Evolutionary conservation across 2,113 vertebrate species (phyloP), one percentile per base, ranked within the genome.

Genomic region (Apaloderma vittatum): DNA sequence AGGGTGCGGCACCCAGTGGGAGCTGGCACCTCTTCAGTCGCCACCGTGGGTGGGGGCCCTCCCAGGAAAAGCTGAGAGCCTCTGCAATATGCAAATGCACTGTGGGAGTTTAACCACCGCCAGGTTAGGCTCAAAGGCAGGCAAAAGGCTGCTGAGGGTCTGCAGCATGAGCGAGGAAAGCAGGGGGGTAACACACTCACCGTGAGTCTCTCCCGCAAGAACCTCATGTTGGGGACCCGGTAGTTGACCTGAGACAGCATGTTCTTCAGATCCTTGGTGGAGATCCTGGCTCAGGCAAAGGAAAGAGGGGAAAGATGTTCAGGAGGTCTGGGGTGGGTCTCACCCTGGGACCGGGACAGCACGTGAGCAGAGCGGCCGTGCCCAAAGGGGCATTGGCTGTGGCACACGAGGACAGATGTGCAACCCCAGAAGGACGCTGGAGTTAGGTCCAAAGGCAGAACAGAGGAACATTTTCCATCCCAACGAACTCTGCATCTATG

Each of bases 231-330:
- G 91, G 99, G 99, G 54, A 99, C 99, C 18, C 99, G 98, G 98
- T 99, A 99, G 98, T 99, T 99, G 98, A 99, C 99, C 97, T 99
- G 99, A 66, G 98, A 98, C 96, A 99, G 97, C 99, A 99, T 99
- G 97, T 96, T 99, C 98, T 99, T 99, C 97, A 99, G 96, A 97
- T 99, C 99, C 97, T 99, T 99, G 94, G 99, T 99, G 29, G 99
- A 99, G 98, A 99, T 99, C 97, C 99, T 99, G 97, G 93, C 94
- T 97, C 93, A 11, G 37, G 95, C 51, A 97, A 62, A 52, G 76
- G 54, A 85, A 23, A 90, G 46, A 86, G 62, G n/a, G 15, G 22
- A 75, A 32, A 95, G 5, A 1, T 0, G 1, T 52, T 97, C 62
- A 89, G 87, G 19, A 59, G 63, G 27, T 21, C 48, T 70, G 86